Evolutionary conservation across 2,888 invertebrate genomes (phyloP).

Genomic region (Apamea sordens): DNA sequence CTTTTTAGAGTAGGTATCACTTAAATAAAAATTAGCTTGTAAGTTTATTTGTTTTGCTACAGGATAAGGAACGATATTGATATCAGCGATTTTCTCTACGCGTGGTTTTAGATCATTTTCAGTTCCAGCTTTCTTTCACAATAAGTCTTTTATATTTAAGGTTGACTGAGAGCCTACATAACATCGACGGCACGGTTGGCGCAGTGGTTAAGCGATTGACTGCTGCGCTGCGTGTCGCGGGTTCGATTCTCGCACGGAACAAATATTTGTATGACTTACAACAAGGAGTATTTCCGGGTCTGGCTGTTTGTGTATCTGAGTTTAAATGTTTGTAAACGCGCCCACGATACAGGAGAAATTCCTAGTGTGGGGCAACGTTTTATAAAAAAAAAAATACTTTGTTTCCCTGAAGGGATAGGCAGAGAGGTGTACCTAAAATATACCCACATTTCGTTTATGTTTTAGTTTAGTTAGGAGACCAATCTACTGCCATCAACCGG

Average conservation of each 20-base stretch:
- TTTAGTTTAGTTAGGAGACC: background rate
- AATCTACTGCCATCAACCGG: background rate
- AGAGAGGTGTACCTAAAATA: background rate
- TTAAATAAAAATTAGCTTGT: background rate
- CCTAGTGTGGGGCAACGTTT: no score
- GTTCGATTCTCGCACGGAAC: no score
- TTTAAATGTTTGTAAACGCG: no score
- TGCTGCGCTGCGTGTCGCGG: no score
- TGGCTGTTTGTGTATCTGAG: no score
- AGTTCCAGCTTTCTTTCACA: background rate
- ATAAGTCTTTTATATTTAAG: background rate
- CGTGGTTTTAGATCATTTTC: background rate
- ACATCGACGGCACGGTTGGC: no score
- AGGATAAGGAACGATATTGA: background rate
- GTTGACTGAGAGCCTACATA: background rate
- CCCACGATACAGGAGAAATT: no score
- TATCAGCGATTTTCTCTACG: background rate
- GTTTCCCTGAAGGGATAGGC: background rate
- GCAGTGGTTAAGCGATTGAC: no score
- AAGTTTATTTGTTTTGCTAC: background rate
- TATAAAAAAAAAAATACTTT: no score
- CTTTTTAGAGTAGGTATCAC: constrained; percentile 7
- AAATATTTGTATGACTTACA: no score
- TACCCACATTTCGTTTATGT: background rate
- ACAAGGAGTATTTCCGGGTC: no score